These are phyloP conservation scores for Carapus acus DNA, from an alignment of 2,797 vertebrate genomes.

Conservation along the genomic window DNA sequence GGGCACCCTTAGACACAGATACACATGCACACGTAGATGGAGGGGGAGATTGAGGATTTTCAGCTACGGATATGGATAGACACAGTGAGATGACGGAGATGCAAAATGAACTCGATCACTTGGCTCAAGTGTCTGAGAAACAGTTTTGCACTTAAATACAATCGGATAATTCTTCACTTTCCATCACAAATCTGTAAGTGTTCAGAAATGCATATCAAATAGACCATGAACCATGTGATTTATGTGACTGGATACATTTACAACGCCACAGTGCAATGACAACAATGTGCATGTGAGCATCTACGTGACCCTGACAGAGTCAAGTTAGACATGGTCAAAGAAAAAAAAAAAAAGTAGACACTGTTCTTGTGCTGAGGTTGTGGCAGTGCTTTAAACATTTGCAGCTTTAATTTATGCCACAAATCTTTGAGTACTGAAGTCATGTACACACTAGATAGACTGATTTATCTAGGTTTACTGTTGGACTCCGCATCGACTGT, in stretches of 20 bases:
- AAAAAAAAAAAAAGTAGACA: too few relatives aligned
- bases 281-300: not conserved
- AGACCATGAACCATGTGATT: conserved; percentile 27
- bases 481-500: conserved; percentile 12
- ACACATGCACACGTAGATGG: conserved; percentile 17
- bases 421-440: too few relatives aligned
- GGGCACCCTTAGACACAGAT: too few relatives aligned
- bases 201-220: not conserved
- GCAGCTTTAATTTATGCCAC: not conserved
- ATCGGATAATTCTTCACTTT: not conserved
- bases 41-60: conserved; percentile 25
- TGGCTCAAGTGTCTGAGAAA: conserved; percentile 34
- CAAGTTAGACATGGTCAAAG: too few relatives aligned
- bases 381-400: not conserved
- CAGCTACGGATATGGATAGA: conserved; percentile 19
- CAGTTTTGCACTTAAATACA: not conserved
- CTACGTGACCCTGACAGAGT: too few relatives aligned
- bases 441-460: not conserved
- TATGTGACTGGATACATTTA: conserved; percentile 9
- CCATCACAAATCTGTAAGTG: not conserved
- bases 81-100: conserved; percentile 1
- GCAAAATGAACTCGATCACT: conserved; percentile 14
- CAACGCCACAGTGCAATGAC: conserved; percentile 14
- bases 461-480: not conserved
- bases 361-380: conserved; percentile 7